Evolutionary conservation across 1,140 invertebrate genomes (phyloP).

Genomic region (Lerema accius): DNA sequence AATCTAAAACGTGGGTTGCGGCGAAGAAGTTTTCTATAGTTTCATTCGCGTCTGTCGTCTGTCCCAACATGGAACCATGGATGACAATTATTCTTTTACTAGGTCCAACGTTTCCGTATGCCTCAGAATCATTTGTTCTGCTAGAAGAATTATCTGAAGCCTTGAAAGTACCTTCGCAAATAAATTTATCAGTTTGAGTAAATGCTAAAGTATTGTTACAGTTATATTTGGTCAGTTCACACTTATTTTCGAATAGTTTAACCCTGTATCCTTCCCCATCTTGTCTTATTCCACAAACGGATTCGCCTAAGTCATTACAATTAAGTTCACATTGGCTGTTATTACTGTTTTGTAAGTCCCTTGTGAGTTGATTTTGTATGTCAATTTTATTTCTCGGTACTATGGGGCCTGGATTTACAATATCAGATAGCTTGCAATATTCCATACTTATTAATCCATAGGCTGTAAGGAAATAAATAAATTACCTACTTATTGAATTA

Average conservation of each 20-base stretch:
- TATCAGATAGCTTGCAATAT: slow-evolving; percentile 49
- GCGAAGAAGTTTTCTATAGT: slow-evolving; percentile 66
- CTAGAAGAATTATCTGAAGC: neutral
- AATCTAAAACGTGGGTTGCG: slow-evolving; percentile 57
- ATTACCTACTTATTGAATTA: too few species aligned
- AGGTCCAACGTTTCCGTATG: neutral
- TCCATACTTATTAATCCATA: slow-evolving; percentile 61
- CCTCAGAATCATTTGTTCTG: slow-evolving; percentile 12
- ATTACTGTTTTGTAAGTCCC: neutral
- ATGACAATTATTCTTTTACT: slow-evolving; percentile 54
- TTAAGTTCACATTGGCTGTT: slow-evolving; percentile 4
- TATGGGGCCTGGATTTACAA: slow-evolving; percentile 4
- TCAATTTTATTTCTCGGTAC: slow-evolving; percentile 11
- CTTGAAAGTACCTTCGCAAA: slow-evolving; percentile 46
- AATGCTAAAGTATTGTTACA: slow-evolving; percentile 47
- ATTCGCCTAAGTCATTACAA: slow-evolving; percentile 20
- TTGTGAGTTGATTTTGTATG: neutral
- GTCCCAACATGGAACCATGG: slow-evolving; percentile 45
- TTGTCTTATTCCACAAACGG: slow-evolving; percentile 57
- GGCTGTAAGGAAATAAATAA: slow-evolving; percentile 51
- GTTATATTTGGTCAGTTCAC: slow-evolving; percentile 51
- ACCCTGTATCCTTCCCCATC: slow-evolving; percentile 55
- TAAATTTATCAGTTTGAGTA: slow-evolving; percentile 49
- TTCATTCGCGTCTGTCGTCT: slow-evolving; percentile 53
- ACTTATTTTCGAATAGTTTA: slow-evolving; percentile 55